Evolutionary conservation across 2,797 vertebrate genomes (phyloP).

Genomic region (Pipistrellus nathusii): DNA sequence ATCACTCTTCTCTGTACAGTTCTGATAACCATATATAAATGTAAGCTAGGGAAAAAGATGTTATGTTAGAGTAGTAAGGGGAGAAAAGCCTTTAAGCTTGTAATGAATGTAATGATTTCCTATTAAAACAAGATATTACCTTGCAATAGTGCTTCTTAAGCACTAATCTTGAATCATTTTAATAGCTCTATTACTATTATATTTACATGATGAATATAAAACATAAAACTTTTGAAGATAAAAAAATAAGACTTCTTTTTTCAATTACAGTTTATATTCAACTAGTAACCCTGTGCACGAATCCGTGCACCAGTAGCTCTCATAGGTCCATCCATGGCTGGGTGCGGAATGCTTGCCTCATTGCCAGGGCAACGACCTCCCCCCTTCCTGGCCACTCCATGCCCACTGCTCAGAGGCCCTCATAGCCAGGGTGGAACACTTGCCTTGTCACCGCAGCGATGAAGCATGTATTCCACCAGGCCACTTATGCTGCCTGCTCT

Average conservation of each 20-base stretch:
- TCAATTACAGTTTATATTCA: neutral
- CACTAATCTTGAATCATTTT: slow-evolving; percentile 13
- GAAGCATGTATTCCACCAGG: no score
- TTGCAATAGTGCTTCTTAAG: slow-evolving; percentile 32
- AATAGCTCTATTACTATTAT: neutral
- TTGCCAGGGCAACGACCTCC: no score
- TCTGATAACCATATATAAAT: slow-evolving; percentile 1
- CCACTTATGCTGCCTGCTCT: no score
- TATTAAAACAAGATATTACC: slow-evolving; percentile 40
- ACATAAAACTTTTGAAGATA: slow-evolving; percentile 19
- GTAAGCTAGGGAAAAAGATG: neutral
- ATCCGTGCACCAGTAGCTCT: no score
- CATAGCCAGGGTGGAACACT: no score
- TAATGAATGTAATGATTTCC: neutral
- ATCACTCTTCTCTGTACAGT: neutral
- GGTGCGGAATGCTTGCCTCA: no score
- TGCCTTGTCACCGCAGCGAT: no score
- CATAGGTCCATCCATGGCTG: no score
- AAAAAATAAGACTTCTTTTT: neutral
- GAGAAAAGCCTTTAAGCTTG: neutral
- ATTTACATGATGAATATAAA: slow-evolving; percentile 41
- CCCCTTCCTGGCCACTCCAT: no score
- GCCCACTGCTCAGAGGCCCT: no score
- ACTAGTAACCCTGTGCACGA: no score
- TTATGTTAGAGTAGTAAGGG: neutral